phyloP scores from a whole-genome alignment of 1,140 invertebrate genomes.

The Scaptomyza hsui region DNA sequence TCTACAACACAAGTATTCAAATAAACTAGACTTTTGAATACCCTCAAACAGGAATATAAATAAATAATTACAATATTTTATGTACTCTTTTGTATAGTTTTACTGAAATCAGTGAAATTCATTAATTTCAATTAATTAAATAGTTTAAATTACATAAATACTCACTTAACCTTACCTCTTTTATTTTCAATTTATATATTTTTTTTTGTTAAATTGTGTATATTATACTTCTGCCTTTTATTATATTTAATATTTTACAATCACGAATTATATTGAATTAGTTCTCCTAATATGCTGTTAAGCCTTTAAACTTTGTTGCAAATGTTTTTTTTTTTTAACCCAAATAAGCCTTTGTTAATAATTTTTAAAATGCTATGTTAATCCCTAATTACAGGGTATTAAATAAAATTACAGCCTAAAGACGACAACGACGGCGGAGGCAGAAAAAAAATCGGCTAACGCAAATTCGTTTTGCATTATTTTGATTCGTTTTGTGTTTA shows the following conservation, averaged over 20 bases:
- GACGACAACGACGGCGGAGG: conserved; percentile 23
- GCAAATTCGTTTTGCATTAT: conserved; percentile 73
- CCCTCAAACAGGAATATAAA: conserved; percentile 8
- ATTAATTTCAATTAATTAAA: too few relatives aligned
- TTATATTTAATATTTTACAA: too few relatives aligned
- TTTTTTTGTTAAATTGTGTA: too few relatives aligned
- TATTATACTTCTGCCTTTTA: too few relatives aligned
- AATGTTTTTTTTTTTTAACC: neutral
- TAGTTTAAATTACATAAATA: too few relatives aligned
- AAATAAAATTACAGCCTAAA: conserved; percentile 46
- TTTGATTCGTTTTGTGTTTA: conserved; percentile 51
- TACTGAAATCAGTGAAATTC: too few relatives aligned
- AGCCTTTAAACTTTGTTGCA: neutral
- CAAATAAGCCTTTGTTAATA: neutral
- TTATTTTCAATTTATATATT: too few relatives aligned
- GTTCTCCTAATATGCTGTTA: too few relatives aligned
- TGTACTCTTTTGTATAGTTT: too few relatives aligned
- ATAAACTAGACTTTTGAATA: conserved; percentile 10
- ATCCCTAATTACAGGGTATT: conserved; percentile 43
- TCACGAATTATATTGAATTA: too few relatives aligned
- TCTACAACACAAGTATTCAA: neutral
- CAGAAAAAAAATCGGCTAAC: conserved; percentile 19
- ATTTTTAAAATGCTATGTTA: conserved; percentile 15
- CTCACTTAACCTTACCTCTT: too few relatives aligned
- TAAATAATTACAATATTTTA: neutral